Evolutionary conservation across 2,797 vertebrate genomes (phyloP).

Genomic region (Neoniphon sammara): DNA sequence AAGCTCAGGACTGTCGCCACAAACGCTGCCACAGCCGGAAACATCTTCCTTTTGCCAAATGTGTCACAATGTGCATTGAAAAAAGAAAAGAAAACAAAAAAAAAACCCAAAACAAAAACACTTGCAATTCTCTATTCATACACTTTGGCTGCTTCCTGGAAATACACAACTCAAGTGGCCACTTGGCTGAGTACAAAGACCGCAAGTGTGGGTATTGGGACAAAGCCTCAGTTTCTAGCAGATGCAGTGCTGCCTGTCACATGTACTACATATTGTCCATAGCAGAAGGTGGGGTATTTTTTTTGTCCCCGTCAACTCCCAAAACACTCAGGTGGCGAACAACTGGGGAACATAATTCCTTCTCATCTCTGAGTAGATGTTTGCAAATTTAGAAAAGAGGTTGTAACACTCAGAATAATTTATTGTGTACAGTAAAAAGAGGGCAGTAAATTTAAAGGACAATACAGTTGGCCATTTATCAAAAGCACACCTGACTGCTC

Average conservation of each 20-base stretch:
- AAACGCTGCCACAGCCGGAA: too few relatives aligned
- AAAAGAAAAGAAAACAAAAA: too few relatives aligned
- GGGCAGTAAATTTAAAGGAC: constrained; percentile 70
- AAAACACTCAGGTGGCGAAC: constrained; percentile 53
- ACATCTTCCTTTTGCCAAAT: too few relatives aligned
- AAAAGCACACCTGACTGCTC: constrained; percentile 61
- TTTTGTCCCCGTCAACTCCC: constrained; percentile 59
- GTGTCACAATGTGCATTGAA: too few relatives aligned
- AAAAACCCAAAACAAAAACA: too few relatives aligned
- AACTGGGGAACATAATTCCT: constrained; percentile 54
- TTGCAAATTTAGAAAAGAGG: constrained; percentile 62
- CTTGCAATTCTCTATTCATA: too few relatives aligned
- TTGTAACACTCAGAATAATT: constrained; percentile 53
- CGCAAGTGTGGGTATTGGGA: too few relatives aligned
- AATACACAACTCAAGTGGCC: too few relatives aligned
- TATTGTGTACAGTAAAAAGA: constrained; percentile 63
- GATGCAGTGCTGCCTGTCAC: constrained; percentile 26
- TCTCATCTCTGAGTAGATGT: constrained; percentile 47
- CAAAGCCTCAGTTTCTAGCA: constrained; percentile 15
- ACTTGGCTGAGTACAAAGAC: too few relatives aligned
- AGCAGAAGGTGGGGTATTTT: constrained; percentile 16
- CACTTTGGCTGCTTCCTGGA: too few relatives aligned
- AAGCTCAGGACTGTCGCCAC: too few relatives aligned
- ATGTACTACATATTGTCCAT: too few relatives aligned
- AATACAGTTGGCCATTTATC: constrained; percentile 67